phyloP scores from a whole-genome alignment of 2,113 vertebrate species.

The Andinoacara biseriatus region DNA sequence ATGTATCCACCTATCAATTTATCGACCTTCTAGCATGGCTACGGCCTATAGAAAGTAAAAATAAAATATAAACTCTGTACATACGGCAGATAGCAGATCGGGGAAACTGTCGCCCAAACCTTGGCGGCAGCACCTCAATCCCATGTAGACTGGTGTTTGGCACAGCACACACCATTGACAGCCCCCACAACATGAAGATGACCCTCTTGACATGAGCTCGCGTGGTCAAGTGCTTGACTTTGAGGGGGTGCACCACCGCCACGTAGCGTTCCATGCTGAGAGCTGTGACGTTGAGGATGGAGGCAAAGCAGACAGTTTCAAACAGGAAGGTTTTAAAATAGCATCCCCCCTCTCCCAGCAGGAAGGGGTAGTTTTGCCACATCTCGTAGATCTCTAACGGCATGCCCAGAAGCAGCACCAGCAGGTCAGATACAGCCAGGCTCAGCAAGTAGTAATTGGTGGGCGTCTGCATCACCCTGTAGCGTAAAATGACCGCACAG shows the following conservation, averaged over 20 bases:
- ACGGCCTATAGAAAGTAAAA: background rate
- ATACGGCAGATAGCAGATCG: constrained; percentile 71
- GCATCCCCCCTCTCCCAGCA: constrained; percentile 74
- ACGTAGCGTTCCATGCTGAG: constrained; percentile 80
- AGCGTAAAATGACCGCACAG: constrained; percentile 73
- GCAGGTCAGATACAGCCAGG: constrained; percentile 78
- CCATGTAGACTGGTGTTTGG: constrained; percentile 81
- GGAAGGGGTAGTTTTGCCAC: constrained; percentile 80
- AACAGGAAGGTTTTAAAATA: constrained; percentile 82
- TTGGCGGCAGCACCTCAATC: constrained; percentile 39
- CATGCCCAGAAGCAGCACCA: constrained; percentile 79
- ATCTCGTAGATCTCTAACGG: constrained; percentile 79
- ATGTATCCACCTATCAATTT: background rate
- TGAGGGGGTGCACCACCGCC: constrained; percentile 78
- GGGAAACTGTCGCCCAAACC: constrained; percentile 68
- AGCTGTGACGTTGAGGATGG: constrained; percentile 78
- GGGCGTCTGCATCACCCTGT: constrained; percentile 76
- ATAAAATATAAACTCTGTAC: constrained; percentile 19
- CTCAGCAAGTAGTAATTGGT: constrained; percentile 82
- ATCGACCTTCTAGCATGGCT: background rate
- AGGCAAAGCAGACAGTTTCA: constrained; percentile 81
- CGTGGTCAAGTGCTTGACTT: constrained; percentile 72
- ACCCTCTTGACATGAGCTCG: constrained; percentile 74
- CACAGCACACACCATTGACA: constrained; percentile 77
- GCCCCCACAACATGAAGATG: constrained; percentile 70